A percentile compares a stretch with the other conserved stretches of the same genome.
Conservation (phyloP, 2,797 vertebrate species). For the Myotis myotis region DNA sequence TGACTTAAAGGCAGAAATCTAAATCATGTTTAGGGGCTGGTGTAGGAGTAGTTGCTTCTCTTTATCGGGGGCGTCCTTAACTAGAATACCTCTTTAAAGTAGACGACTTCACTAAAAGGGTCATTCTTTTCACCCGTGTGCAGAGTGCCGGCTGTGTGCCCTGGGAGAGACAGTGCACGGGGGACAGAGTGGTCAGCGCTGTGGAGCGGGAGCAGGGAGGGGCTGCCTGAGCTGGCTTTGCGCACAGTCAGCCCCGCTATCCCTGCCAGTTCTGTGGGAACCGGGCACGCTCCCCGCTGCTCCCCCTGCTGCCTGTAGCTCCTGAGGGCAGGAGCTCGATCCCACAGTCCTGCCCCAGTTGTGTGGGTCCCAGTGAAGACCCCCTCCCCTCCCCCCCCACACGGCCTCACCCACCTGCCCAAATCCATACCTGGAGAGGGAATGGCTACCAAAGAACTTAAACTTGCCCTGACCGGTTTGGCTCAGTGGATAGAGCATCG, state of each 20-base stretch:
- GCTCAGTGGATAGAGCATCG: too few species aligned
- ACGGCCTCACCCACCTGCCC: background rate
- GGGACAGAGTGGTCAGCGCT: background rate
- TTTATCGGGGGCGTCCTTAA: background rate
- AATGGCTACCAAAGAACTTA: background rate
- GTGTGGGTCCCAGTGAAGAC: background rate
- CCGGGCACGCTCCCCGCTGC: background rate
- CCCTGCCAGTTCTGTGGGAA: background rate
- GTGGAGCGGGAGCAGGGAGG: background rate
- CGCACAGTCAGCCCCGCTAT: background rate
- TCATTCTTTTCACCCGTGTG: background rate
- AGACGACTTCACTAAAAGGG: background rate
- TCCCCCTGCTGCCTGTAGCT: background rate
- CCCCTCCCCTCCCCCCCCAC: background rate
- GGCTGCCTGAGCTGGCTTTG: background rate
- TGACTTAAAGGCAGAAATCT: background rate
- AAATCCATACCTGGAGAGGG: background rate
- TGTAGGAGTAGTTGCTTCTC: background rate
- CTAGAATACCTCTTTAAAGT: conserved; percentile 2
- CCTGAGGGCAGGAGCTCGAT: background rate
- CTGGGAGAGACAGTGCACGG: background rate
- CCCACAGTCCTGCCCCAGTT: background rate
- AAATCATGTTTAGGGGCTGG: background rate
- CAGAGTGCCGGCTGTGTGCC: background rate
- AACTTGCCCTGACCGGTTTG: too few species aligned